A percentile compares a stretch with the other conserved stretches of the same genome.
phyloP scores from a whole-genome alignment of 30 jellyfish, hydroid and myxozoan species.

The Morbakka virulenta region DNA sequence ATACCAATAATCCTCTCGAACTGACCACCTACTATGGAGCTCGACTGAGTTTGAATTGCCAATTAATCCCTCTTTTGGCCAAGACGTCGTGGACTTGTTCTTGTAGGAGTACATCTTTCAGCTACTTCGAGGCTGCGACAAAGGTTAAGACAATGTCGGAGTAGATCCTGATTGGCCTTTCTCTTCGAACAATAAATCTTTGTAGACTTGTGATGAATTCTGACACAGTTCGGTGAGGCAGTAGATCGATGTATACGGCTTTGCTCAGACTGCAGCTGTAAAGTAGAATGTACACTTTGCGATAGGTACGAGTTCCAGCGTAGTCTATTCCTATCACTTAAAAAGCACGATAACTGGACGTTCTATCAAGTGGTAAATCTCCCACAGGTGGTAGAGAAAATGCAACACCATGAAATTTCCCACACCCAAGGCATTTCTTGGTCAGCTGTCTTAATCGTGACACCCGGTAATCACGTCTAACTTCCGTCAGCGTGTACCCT shows the following conservation, averaged over 20 bases:
- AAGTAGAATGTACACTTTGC: slow-evolving; percentile 39
- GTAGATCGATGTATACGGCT: slow-evolving; percentile 42
- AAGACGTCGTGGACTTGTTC: slow-evolving; percentile 16
- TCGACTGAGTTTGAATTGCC: slow-evolving; percentile 68
- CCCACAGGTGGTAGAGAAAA: slow-evolving; percentile 46
- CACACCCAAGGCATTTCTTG: slow-evolving; percentile 58
- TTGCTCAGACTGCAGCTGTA: slow-evolving; percentile 59
- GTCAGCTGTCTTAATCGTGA: slow-evolving; percentile 50
- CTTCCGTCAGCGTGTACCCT: slow-evolving; percentile 31
- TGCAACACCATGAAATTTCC: slow-evolving; percentile 44
- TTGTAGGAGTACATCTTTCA: slow-evolving; percentile 10
- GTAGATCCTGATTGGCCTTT: slow-evolving; percentile 46
- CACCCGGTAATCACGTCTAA: slow-evolving; percentile 43
- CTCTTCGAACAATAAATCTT: slow-evolving; percentile 49
- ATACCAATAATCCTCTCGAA: slow-evolving; percentile 57
- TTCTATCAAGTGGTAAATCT: slow-evolving; percentile 44
- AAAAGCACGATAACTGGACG: slow-evolving; percentile 34
- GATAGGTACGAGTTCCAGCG: slow-evolving; percentile 50
- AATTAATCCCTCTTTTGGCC: slow-evolving; percentile 21
- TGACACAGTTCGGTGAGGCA: slow-evolving; percentile 40
- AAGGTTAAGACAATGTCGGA: slow-evolving; percentile 51
- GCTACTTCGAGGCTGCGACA: slow-evolving; percentile 39
- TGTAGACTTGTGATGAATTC: slow-evolving; percentile 32
- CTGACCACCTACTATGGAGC: slow-evolving; percentile 82
- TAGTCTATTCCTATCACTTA: slow-evolving; percentile 48